phyloP scores from a whole-genome alignment of 2,888 invertebrate genomes.

The Hoplodrina blanda region DNA sequence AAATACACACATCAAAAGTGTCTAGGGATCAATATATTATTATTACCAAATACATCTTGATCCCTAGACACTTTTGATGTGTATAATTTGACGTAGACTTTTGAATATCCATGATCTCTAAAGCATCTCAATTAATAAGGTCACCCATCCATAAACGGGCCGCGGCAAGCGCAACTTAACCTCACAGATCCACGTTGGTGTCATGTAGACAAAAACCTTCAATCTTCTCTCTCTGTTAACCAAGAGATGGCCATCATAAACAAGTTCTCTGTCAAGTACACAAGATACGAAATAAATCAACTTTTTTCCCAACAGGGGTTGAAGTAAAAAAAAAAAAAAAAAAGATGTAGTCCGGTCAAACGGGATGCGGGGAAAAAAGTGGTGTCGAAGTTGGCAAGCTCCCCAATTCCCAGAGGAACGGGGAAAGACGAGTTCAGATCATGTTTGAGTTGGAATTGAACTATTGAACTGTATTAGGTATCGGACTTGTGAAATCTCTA shows the following conservation, averaged over 20 bases:
- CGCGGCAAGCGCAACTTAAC: not conserved
- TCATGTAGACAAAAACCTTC: not conserved
- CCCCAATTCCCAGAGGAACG: constrained; percentile 38
- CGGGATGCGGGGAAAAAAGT: constrained; percentile 47
- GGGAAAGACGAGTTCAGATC: constrained; percentile 12
- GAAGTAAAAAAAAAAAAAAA: constrained; percentile 37
- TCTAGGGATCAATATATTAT: too few relatives aligned
- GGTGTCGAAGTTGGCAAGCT: constrained; percentile 36
- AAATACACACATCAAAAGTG: too few relatives aligned
- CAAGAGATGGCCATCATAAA: constrained; percentile 1
- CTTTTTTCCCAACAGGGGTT: constrained; percentile 27
- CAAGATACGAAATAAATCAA: constrained; percentile 58
- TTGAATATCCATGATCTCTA: too few relatives aligned
- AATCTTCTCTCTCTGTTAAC: not conserved
- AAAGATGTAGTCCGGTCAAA: constrained; percentile 40
- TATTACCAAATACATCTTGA: too few relatives aligned
- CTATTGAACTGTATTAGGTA: constrained; percentile 10
- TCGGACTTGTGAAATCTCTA: not conserved
- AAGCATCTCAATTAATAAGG: not conserved
- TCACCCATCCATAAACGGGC: not conserved
- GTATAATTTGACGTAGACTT: too few relatives aligned
- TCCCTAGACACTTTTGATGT: too few relatives aligned
- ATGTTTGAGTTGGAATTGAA: constrained; percentile 32
- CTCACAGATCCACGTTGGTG: not conserved
- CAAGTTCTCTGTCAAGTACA: constrained; percentile 19